Base-by-base conservation (phyloP, 2,888 invertebrate species). In the Pyrocoelia pectoralis region DNA sequence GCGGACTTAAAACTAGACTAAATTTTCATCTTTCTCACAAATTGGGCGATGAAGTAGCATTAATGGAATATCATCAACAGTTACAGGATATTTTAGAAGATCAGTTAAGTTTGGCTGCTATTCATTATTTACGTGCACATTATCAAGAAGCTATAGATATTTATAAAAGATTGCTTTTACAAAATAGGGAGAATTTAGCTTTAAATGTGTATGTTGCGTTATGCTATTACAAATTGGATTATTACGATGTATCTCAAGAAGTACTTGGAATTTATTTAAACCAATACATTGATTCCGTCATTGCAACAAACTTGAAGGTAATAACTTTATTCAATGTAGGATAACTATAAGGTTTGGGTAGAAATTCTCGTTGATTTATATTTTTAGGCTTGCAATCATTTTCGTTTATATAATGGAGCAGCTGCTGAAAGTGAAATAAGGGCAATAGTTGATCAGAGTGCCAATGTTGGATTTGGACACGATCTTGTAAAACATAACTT, bases 71-170 rank as follows among this genome's bases (percentile, higher is more conserved):
- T 62, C 95, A 97, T 80, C 90, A 94, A 60, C 88, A 90, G 33
- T 83, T 98, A 33, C 90, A 93, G 58, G 95, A 96, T 75, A 88
- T 93, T 5, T 87, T 96, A 0, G 97, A 98, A 80, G 98, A 99
- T 84, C 97, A 98, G 80, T 85, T 99, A 38, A 95, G 96, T 73
- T 81, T 98, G 56, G 98, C 98, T 0, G 95, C 98, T 0, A 93
- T 99, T 70, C 98, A 99, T 79, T 99, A 97, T 78, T 84, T 98
- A 58, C 86, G 98, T 56, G 93, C 94, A 4, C 98, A 99, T 81
- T 99, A 98, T 79, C 97, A 98, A 79, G 98, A 99, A 80, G 98
- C 99, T 48, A 97, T 98, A 66, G 98, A 98, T 79, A 95, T 98
- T 68, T 99, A 99, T 79, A 99, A 98, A 81, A 88, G 95, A 64